Base-by-base conservation (phyloP, 2,797 vertebrate species). In the Lagorchestes hirsutus region DNA sequence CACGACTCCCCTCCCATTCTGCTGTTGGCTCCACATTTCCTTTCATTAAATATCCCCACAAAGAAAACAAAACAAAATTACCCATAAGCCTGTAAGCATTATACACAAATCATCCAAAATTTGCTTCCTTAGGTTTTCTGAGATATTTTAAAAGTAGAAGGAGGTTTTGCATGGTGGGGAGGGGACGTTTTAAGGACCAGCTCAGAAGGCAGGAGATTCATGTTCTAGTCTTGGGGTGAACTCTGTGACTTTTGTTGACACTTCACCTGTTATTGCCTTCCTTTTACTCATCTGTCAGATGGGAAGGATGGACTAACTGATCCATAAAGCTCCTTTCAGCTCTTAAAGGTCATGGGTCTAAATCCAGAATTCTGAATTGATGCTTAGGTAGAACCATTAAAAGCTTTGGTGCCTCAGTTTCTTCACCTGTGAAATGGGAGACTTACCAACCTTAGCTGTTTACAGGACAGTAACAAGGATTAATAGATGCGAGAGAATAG, bases 261-360 rank as follows among this genome's bases (percentile, higher is more conserved):
- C 27, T n/a, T 12, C 28, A 59, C 18, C 52, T 91, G 52, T 52
- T 52, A 28, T 59, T 31, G 24, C 57, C 27, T 93, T 96, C 95
- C 28, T 90, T 82, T 82, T 82, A 9, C 22, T 27, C 8, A 82
- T 46, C 40, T 82, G 74, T 96, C 55, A 93, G 94, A 94, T 0
- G 28, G 59, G 5, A n/a, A 54, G 31, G 22, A 18, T 59, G 67
- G 56, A 52, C 40, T 46, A 24, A 46, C 22, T 82, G 40, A 82
- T 95, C 58, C 95, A 50, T 52, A 93, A 96, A 93, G 96, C 54
- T 93, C 95, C 93, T 95, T 96, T 54, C 28, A 90, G 54, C 52
- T 92, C 59, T 28, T 6, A 91, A 22, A 40, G 90, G 58, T 91
- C 93, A 90, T 91, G 91, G 82, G 50, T 95, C 90, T 93, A 82